Conservation (phyloP, 37 sponge, comb jelly and placozoan species). For the Ephydatia muelleri region DNA sequence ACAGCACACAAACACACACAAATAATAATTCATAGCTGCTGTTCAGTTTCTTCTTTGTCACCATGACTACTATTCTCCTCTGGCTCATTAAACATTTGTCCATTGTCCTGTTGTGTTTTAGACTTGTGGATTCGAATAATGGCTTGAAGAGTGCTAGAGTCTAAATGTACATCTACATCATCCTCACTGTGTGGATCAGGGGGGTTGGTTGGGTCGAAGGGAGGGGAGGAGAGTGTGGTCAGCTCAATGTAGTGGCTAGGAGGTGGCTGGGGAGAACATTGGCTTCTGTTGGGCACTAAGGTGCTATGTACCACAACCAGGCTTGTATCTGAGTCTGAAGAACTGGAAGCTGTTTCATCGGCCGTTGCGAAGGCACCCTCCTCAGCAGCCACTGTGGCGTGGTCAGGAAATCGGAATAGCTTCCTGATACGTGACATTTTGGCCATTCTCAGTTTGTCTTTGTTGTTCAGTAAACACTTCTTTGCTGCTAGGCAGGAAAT, state of each 20-base stretch:
- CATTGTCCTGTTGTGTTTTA: not conserved
- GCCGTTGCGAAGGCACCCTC: not conserved
- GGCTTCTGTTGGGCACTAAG: not conserved
- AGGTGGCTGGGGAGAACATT: not conserved
- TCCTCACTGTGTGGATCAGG: not conserved
- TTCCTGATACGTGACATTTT: constrained; percentile 62
- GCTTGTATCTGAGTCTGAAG: not conserved
- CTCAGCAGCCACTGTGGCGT: not conserved
- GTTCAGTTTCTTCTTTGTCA: not conserved
- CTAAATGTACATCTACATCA: not conserved
- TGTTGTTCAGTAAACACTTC: constrained; percentile 55
- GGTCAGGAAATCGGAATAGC: constrained; percentile 58
- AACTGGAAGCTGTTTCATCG: not conserved
- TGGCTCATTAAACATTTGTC: not conserved
- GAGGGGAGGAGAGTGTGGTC: not conserved
- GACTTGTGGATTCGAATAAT: not conserved
- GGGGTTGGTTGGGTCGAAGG: not conserved
- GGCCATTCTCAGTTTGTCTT: constrained; percentile 54
- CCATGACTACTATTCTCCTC: not conserved
- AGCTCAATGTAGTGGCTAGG: not conserved
- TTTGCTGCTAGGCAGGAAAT: constrained; percentile 87
- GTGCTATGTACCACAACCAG: not conserved
- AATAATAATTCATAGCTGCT: not conserved
- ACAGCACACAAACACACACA: not conserved
- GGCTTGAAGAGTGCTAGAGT: not conserved